Evolutionary conservation across 2,797 vertebrate species (phyloP).

Genomic region (Sebastes diaconus): DNA sequence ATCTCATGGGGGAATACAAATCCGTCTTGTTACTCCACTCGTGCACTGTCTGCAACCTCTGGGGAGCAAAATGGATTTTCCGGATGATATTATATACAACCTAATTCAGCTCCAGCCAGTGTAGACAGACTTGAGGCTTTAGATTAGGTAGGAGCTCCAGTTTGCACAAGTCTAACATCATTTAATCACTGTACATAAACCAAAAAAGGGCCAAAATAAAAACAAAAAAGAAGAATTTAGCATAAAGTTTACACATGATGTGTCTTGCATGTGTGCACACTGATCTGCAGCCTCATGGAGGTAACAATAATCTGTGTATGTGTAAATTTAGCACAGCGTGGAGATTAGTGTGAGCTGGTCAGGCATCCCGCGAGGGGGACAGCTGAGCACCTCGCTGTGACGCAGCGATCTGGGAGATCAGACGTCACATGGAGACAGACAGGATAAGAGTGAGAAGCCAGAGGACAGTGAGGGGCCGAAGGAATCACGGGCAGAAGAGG

Average conservation of each 20-base stretch:
- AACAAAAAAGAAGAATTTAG: background rate
- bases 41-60: slow-evolving; percentile 31
- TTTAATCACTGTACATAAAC: background rate
- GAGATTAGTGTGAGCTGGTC: slow-evolving; percentile 73
- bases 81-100: slow-evolving; percentile 6
- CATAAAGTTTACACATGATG: slow-evolving; percentile 7
- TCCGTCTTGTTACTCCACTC: slow-evolving; percentile 5
- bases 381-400: slow-evolving; percentile 71
- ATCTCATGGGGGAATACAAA: slow-evolving; percentile 25
- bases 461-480: slow-evolving; percentile 22
- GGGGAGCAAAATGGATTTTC: slow-evolving; percentile 50
- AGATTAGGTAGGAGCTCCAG: slow-evolving; percentile 10
- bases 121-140: slow-evolving; percentile 16
- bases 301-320: slow-evolving; percentile 55
- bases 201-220: background rate
- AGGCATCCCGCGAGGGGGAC: slow-evolving; percentile 52
- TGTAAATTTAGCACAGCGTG: slow-evolving; percentile 66
- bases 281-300: slow-evolving; percentile 33
- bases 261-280: slow-evolving; percentile 27
- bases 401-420: slow-evolving; percentile 65
- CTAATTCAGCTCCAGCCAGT: slow-evolving; percentile 23
- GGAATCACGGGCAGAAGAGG: slow-evolving; percentile 2
- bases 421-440: slow-evolving; percentile 70
- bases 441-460: slow-evolving; percentile 52
- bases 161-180: slow-evolving; percentile 4